Conservation (phyloP, 30 jellyfish, hydroid and myxozoan species). For the Hydra vulgaris region DNA sequence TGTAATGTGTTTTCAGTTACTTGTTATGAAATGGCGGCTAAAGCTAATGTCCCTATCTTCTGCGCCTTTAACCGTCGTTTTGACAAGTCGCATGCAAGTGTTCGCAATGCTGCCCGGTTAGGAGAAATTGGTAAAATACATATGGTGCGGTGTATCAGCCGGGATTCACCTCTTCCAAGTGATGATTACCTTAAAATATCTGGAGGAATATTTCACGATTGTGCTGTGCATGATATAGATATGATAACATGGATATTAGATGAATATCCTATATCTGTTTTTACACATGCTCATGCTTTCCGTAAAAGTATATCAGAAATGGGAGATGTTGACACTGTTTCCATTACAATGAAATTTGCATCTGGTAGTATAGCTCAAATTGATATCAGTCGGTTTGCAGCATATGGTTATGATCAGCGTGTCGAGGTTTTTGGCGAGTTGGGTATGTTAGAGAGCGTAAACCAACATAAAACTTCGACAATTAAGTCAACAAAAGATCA, state of each 20-base stretch:
- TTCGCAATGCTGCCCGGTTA: constrained; percentile 47
- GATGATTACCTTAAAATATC: constrained; percentile 59
- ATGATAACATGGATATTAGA: constrained; percentile 72
- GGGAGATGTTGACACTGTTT: constrained; percentile 82
- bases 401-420: constrained; percentile 95
- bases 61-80: constrained; percentile 98
- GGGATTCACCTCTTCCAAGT: constrained; percentile 95
- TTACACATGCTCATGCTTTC: constrained; percentile 79
- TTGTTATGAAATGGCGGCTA: constrained; percentile 72
- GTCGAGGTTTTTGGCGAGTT: constrained; percentile 77
- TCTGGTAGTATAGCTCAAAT: constrained; percentile 67
- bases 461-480: constrained; percentile 37
- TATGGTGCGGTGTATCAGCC: constrained; percentile 69
- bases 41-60: constrained; percentile 49
- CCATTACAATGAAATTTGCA: constrained; percentile 73
- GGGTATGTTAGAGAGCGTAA: constrained; percentile 87
- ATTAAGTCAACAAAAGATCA: constrained; percentile 46
- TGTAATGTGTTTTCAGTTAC: constrained; percentile 14
- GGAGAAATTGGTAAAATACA: constrained; percentile 83
- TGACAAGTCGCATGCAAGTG: constrained; percentile 71
- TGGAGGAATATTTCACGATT: constrained; percentile 91
- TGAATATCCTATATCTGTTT: constrained; percentile 57
- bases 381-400: constrained; percentile 74
- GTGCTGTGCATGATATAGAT: constrained; percentile 92
- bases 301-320: constrained; percentile 34